Evolutionary conservation across 2,797 vertebrate genomes (phyloP).

Genomic region (Dendrocincla tyrannina): DNA sequence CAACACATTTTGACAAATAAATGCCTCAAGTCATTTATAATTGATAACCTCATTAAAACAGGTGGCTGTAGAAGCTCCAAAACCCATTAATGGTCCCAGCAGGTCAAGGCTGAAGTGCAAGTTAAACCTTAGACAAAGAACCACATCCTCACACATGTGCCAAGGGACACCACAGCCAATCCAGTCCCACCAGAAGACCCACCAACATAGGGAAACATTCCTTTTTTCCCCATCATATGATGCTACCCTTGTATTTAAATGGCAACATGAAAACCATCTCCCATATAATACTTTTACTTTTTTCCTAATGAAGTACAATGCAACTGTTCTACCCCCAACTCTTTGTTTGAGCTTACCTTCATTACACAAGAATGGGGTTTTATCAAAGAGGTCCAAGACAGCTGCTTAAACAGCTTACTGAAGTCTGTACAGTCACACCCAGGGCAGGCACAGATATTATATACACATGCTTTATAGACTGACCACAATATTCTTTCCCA

Average conservation of each 20-base stretch:
- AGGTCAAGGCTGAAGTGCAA: neutral
- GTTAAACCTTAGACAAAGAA: neutral
- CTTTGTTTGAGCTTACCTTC: neutral
- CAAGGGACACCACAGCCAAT: neutral
- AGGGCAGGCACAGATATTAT: neutral
- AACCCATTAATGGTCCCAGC: neutral
- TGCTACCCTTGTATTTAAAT: neutral
- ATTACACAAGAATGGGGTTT: neutral
- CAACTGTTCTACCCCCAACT: neutral
- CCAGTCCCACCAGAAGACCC: neutral
- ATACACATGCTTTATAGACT: neutral
- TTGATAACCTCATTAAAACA: neutral
- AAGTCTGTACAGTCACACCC: neutral
- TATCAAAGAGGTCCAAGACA: neutral
- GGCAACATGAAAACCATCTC: neutral
- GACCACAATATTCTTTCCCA: neutral
- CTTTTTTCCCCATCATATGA: neutral
- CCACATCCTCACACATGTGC: rapidly evolving
- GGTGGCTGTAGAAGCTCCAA: neutral
- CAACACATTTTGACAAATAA: neutral
- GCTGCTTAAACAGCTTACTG: neutral
- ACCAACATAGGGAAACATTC: rapidly evolving
- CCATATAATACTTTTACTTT: neutral
- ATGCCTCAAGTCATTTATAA: neutral
- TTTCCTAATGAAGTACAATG: neutral